Base-by-base conservation (phyloP, 2,888 invertebrate species). In the Notodonta dromedarius region DNA sequence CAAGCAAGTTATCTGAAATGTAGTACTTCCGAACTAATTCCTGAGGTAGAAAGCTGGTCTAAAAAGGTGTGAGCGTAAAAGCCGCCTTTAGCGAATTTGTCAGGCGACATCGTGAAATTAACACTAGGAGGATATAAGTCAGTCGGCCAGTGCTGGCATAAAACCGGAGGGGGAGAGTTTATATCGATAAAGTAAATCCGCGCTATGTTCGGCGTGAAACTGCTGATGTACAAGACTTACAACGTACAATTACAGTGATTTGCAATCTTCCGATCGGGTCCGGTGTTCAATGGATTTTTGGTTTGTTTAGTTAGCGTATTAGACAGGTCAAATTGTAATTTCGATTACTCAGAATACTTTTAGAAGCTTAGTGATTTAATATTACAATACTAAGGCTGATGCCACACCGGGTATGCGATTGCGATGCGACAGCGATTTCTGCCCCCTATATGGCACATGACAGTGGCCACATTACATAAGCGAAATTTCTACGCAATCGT, bases 111-210 rank as follows among this genome's bases (percentile, higher is more conserved):
- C 82, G 78, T 81, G 85, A 89, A 89, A 91, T 91, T 89, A 90
- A 90, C 91, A 90, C 88, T 84, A 81, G 77, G 79, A 75, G 87
- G 86, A 88, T 86, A 86, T 89, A 90, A 90, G 86, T 88, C 86
- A 87, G 79, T 66, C 60, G 73, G 77, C 77, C 70, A 82, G 85
- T 75, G 83, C 65, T 77, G 84, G 67, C 71, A 72, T 66, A 63
- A 72, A 73, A 74, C 69, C 73, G 59, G 35, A 46, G 79, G 71
- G 77, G 24, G 24, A n/a, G 72, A 62, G 57, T 65, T 74, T 78
- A 78, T 85, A 83, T 89, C 84, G 86, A 88, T 85, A 82, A 69
- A 55, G 58, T 67, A 55, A 55, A 50, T 74, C 58, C 44, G 54
- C 57, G 42, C 58, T 51, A 57, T 70, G 66, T 70, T 65, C n/a